Conservation (phyloP, 1,140 invertebrate genomes). For the Drosophila funebris region DNA sequence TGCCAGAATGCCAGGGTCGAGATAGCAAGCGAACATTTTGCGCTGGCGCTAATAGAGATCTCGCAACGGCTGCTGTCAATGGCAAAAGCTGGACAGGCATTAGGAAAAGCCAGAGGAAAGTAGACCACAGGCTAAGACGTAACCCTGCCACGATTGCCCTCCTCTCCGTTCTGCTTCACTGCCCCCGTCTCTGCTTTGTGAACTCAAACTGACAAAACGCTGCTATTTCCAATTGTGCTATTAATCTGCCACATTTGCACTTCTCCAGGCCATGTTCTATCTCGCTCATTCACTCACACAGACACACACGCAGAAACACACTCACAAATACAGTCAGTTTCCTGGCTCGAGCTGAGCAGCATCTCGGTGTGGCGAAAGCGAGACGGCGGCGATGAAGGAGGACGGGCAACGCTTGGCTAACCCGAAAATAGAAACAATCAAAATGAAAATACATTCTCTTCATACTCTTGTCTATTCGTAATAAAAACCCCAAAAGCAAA, state of each 20-base stretch:
- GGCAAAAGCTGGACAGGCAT: slow-evolving; percentile 22
- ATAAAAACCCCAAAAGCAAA: slow-evolving; percentile 83
- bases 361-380: slow-evolving; percentile 13
- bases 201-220: slow-evolving; percentile 77
- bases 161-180: not conserved
- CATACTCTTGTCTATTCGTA: slow-evolving; percentile 65
- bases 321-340: not conserved
- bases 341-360: not conserved
- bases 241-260: slow-evolving; percentile 84
- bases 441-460: slow-evolving; percentile 82
- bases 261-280: slow-evolving; percentile 43
- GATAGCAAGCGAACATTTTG: slow-evolving; percentile 52
- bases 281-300: slow-evolving; percentile 11
- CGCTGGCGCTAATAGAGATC: slow-evolving; percentile 68
- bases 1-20: slow-evolving; percentile 57
- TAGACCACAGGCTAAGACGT: slow-evolving; percentile 39
- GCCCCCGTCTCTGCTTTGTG: slow-evolving; percentile 44
- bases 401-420: slow-evolving; percentile 56
- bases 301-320: not conserved
- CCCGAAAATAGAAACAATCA: slow-evolving; percentile 79
- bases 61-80: slow-evolving; percentile 42
- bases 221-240: slow-evolving; percentile 82
- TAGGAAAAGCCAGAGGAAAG: slow-evolving; percentile 35
- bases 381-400: slow-evolving; percentile 17
- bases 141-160: not conserved